phyloP scores from a whole-genome alignment of 2,113 vertebrate genomes.

The Carassius gibelio region DNA sequence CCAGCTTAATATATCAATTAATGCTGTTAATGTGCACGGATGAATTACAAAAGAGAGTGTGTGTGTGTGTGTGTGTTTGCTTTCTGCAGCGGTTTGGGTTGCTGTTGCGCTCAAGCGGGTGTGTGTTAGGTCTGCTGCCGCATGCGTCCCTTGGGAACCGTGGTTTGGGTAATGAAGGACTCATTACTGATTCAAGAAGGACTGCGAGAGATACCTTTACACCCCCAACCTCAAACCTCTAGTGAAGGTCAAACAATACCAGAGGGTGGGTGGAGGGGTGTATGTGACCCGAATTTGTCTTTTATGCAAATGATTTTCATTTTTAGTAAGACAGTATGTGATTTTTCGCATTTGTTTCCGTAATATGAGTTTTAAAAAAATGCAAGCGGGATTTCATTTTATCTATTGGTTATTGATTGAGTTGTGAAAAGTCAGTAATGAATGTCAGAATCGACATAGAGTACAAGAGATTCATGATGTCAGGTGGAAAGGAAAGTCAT shows the following conservation, averaged over 20 bases:
- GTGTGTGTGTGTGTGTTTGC: not conserved
- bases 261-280: not conserved
- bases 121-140: conserved; percentile 43
- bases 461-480: not conserved
- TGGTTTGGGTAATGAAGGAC: conserved; percentile 76
- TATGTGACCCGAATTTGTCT: conserved; percentile 17
- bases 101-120: not conserved
- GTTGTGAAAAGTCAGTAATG: not conserved
- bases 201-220: conserved; percentile 73
- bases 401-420: not conserved
- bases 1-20: conserved; percentile 39
- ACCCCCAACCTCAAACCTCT: conserved; percentile 58
- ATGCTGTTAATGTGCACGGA: conserved; percentile 33
- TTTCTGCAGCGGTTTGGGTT: conserved; percentile 11
- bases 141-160: conserved; percentile 59
- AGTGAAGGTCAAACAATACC: conserved; percentile 56
- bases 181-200: conserved; percentile 78
- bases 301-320: conserved; percentile 25
- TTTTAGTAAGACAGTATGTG: not conserved
- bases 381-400: not conserved
- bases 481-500: not conserved
- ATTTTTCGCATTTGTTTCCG: not conserved
- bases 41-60: conserved; percentile 35
- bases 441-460: not conserved
- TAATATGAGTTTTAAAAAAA: not conserved